Evolutionary conservation across 2,113 vertebrate genomes (phyloP).

Genomic region (Brachyistius frenatus): DNA sequence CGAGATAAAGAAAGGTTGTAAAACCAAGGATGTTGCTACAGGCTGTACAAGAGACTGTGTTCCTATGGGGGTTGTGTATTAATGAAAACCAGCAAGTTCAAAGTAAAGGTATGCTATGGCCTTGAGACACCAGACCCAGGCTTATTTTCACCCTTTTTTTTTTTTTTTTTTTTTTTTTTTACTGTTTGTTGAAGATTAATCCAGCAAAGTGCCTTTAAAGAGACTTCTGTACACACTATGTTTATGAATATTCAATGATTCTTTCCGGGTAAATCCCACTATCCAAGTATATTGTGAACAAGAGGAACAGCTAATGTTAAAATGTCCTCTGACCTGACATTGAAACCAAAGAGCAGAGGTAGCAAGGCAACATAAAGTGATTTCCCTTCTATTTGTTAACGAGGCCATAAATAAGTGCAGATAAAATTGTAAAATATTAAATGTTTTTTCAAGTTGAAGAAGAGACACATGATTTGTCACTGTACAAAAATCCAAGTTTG

Average conservation of each 20-base stretch:
- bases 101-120: slow-evolving; percentile 46
- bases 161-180: slow-evolving; percentile 20
- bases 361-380: no score
- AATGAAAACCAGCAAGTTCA: slow-evolving; percentile 65
- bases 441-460: no score
- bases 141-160: slow-evolving; percentile 24
- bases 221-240: slow-evolving; percentile 13
- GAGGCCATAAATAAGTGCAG: no score
- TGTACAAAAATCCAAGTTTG: no score
- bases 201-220: slow-evolving; percentile 35
- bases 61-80: slow-evolving; percentile 45
- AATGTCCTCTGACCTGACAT: no score
- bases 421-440: no score
- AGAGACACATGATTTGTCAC: no score
- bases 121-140: slow-evolving; percentile 53
- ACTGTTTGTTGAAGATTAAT: slow-evolving; percentile 60
- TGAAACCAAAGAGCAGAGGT: no score
- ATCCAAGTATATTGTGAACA: not conserved
- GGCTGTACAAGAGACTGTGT: slow-evolving; percentile 36
- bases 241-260: slow-evolving; percentile 47
- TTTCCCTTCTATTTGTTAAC: no score
- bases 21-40: slow-evolving; percentile 38
- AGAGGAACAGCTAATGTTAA: not conserved
- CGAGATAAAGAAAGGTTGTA: slow-evolving; percentile 31
- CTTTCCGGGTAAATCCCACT: not conserved